phyloP scores from a whole-genome alignment of 64 coral and sea anemone species.

The Pachyseris speciosa region DNA sequence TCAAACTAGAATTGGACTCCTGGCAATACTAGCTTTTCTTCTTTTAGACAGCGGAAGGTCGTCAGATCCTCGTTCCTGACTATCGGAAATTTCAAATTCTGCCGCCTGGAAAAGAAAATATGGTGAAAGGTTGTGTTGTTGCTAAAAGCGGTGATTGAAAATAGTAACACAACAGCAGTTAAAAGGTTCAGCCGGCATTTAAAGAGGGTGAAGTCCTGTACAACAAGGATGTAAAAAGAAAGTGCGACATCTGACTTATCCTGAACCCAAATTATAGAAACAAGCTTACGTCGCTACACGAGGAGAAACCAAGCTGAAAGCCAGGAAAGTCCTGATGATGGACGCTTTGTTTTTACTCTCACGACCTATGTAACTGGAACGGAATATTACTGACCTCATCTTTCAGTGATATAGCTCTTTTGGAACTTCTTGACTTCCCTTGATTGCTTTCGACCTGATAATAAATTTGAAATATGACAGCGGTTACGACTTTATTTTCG shows the following conservation, averaged over 20 bases:
- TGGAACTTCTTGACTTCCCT: background rate
- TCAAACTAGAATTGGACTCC: conserved; percentile 64
- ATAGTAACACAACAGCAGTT: background rate
- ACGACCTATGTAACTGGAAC: no score
- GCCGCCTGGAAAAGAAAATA: conserved; percentile 20
- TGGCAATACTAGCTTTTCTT: conserved; percentile 61
- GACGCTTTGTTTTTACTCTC: no score
- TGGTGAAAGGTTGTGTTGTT: background rate
- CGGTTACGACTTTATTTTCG: no score
- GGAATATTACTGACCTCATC: conserved; percentile 11
- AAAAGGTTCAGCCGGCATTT: no score
- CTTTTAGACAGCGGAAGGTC: conserved; percentile 32
- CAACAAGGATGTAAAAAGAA: no score
- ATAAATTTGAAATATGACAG: background rate
- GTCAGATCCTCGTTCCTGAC: conserved; percentile 54
- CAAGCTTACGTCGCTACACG: no score
- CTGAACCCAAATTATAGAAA: no score
- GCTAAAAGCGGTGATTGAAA: background rate
- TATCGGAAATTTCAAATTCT: conserved; percentile 77
- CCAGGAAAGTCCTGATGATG: no score
- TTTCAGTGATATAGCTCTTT: conserved; percentile 34
- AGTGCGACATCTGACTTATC: no score
- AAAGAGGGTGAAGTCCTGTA: no score
- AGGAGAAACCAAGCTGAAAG: no score
- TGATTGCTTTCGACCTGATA: background rate